phyloP scores from a whole-genome alignment of 2,113 vertebrate genomes.

The Amia ocellicauda region DNA sequence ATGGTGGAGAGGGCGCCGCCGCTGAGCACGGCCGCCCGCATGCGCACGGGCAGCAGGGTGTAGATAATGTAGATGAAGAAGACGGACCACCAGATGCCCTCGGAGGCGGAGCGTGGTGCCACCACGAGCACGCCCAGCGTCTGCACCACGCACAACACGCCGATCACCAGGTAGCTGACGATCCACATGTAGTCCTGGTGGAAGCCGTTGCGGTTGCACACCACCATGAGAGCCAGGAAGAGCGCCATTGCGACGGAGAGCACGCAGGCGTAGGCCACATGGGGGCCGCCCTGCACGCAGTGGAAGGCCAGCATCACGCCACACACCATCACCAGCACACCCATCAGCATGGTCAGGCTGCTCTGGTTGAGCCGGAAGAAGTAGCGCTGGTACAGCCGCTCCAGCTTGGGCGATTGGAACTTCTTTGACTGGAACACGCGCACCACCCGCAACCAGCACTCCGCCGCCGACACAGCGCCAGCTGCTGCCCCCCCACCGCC shows the following conservation, averaged over 20 bases:
- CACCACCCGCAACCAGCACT: slow-evolving; percentile 78
- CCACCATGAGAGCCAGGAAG: slow-evolving; percentile 87
- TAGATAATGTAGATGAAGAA: slow-evolving; percentile 98
- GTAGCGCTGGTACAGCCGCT: slow-evolving; percentile 95
- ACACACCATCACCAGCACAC: slow-evolving; percentile 83
- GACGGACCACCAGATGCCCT: slow-evolving; percentile 90
- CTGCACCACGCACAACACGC: slow-evolving; percentile 78
- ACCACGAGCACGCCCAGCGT: slow-evolving; percentile 75
- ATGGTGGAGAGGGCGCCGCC: slow-evolving; percentile 80
- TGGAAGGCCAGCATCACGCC: slow-evolving; percentile 90
- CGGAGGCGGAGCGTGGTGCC: slow-evolving; percentile 78
- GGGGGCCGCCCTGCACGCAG: slow-evolving; percentile 70
- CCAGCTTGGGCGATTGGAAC: slow-evolving; percentile 92
- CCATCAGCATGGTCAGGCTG: slow-evolving; percentile 94
- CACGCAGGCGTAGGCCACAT: slow-evolving; percentile 68
- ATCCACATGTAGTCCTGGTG: slow-evolving; percentile 97
- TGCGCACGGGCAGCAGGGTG: slow-evolving; percentile 90
- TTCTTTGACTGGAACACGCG: slow-evolving; percentile 92
- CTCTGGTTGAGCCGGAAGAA: slow-evolving; percentile 98
- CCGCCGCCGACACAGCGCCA: slow-evolving; percentile 46
- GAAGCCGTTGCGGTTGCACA: slow-evolving; percentile 91
- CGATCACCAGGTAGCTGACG: slow-evolving; percentile 90
- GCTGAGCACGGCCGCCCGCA: slow-evolving; percentile 88
- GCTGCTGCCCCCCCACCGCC: slow-evolving; percentile 20
- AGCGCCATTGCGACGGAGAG: slow-evolving; percentile 77